phyloP scores from a whole-genome alignment of 2,888 invertebrate genomes.

The Ectobius pallidus region DNA sequence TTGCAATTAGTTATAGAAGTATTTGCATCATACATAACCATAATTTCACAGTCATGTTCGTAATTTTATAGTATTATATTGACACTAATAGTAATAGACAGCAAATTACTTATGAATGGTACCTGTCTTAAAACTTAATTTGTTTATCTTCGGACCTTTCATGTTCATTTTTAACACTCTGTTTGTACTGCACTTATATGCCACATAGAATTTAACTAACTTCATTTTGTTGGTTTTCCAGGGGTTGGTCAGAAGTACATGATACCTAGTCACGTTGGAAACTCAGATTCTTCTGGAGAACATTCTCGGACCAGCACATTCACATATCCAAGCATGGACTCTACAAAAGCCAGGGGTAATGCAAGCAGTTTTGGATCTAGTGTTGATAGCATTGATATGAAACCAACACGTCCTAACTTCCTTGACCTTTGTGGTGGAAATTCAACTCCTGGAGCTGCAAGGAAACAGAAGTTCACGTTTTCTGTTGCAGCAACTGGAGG shows the following conservation, averaged over 20 bases:
- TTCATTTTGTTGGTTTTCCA: conserved; percentile 33
- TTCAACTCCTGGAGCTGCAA: conserved; percentile 65
- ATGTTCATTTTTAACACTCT: too few species aligned
- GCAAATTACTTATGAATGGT: too few species aligned
- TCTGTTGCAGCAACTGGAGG: conserved; percentile 57
- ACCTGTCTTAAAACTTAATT: too few species aligned
- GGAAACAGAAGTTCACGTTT: conserved; percentile 68
- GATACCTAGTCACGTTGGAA: conserved; percentile 30
- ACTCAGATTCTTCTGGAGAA: conserved; percentile 36
- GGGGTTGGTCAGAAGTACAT: conserved; percentile 36
- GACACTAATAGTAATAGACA: too few species aligned
- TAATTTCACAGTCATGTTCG: too few species aligned
- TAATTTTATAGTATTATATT: too few species aligned
- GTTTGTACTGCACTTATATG: too few species aligned
- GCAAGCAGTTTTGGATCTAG: conserved; percentile 53
- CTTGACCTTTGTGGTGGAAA: conserved; percentile 67
- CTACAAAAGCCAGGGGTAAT: conserved; percentile 52
- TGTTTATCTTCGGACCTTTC: too few species aligned
- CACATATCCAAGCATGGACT: conserved; percentile 33
- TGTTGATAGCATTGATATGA: conserved; percentile 29
- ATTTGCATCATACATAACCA: too few species aligned
- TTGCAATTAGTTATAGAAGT: too few species aligned
- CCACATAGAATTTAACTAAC: too few species aligned
- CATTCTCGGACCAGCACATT: conserved; percentile 34
- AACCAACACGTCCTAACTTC: conserved; percentile 62